A percentile compares a stretch with the other conserved stretches of the same genome.
Evolutionary conservation across 2,113 vertebrate genomes (phyloP).

Genomic region (Bubo scandiacus): DNA sequence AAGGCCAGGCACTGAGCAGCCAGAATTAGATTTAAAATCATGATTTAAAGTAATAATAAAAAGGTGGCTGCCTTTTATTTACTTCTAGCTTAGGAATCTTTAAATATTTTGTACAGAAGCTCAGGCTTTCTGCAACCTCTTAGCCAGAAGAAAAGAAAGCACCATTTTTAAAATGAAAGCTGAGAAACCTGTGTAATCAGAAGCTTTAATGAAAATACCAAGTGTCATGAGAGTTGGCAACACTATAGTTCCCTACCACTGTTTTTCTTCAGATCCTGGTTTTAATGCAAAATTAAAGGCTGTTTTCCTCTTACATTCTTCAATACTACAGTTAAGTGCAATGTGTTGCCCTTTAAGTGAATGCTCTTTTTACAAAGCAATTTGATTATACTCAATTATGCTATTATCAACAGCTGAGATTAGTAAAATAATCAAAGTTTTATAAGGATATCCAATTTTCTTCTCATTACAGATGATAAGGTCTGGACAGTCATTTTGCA

Average conservation of each 20-base stretch:
- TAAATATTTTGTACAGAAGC: neutral
- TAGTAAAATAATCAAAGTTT: neutral
- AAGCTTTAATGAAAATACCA: conserved; percentile 45
- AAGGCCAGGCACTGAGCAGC: neutral
- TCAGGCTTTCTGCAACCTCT: neutral
- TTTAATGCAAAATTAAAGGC: neutral
- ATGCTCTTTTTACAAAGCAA: neutral
- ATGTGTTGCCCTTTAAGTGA: neutral
- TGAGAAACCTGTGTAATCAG: neutral
- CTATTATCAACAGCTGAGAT: neutral
- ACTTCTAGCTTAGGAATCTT: neutral
- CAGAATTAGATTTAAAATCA: neutral
- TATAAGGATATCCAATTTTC: neutral
- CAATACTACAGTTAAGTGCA: neutral
- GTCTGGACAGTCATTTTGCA: neutral
- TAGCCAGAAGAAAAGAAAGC: neutral
- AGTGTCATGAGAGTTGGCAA: neutral
- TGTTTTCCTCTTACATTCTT: neutral
- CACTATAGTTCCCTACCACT: neutral
- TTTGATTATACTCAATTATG: neutral
- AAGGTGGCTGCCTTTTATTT: neutral
- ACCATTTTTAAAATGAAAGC: conserved; percentile 40
- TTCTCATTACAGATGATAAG: neutral
- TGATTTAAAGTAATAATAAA: neutral
- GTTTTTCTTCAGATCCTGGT: neutral